These are phyloP conservation scores for Apistogramma diplotaenia DNA, from an alignment of 2,113 vertebrate species.

Conservation along the genomic window DNA sequence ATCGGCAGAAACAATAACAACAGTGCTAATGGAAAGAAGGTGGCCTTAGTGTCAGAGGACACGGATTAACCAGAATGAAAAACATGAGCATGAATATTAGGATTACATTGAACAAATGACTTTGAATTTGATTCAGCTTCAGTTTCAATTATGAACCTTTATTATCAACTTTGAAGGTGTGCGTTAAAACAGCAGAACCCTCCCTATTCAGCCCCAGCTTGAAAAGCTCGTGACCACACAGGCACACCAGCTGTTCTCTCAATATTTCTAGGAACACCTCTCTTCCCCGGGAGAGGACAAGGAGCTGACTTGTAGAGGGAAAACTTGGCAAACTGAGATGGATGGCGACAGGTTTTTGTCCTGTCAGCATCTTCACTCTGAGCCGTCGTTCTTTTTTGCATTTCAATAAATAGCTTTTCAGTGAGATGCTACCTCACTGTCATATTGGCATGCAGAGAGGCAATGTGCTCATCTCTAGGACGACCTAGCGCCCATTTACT, in stretches of 20 bases:
- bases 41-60: conserved; percentile 65
- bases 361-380: conserved; percentile 71
- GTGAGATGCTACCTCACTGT: conserved; percentile 55
- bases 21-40: conserved; percentile 61
- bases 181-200: conserved; percentile 46
- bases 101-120: conserved; percentile 61
- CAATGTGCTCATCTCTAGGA: conserved; percentile 43
- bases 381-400: conserved; percentile 55
- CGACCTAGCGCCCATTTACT: conserved; percentile 56
- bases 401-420: conserved; percentile 74
- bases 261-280: conserved; percentile 42
- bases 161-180: conserved; percentile 47
- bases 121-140: conserved; percentile 64
- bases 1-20: conserved; percentile 72
- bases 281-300: conserved; percentile 37
- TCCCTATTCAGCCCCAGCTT: not conserved
- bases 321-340: conserved; percentile 71
- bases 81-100: conserved; percentile 62
- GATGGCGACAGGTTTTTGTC: conserved; percentile 67
- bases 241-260: conserved; percentile 36
- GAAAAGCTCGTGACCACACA: conserved; percentile 1
- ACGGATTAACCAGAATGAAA: conserved; percentile 65
- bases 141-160: conserved; percentile 48
- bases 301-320: conserved; percentile 43
- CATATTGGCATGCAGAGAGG: conserved; percentile 70